Evolutionary conservation across 2,888 invertebrate species (phyloP).

Genomic region (Trypoxylon attenuatum): DNA sequence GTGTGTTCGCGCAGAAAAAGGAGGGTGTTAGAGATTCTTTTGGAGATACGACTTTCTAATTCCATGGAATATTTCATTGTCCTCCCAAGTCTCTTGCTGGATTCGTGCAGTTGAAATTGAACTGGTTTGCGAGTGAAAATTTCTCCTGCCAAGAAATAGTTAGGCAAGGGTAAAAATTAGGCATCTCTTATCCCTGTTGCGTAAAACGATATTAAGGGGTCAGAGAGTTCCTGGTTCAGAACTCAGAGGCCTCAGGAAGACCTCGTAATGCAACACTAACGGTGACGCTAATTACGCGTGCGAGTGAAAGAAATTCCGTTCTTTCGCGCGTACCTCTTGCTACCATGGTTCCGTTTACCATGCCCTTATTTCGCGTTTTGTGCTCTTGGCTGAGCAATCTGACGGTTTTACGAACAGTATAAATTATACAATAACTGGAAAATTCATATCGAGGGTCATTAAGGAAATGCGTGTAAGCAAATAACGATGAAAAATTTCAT

Average conservation of each 20-base stretch:
- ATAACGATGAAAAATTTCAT: too few relatives aligned
- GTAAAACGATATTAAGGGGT: not conserved
- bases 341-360: not conserved
- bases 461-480: too few relatives aligned
- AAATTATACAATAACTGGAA: too few relatives aligned
- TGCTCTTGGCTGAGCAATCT: too few relatives aligned
- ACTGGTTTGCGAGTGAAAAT: slow-evolving; percentile 17
- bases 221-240: not conserved
- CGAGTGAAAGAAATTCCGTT: not conserved
- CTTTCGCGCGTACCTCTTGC: not conserved
- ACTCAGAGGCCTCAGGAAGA: not conserved
- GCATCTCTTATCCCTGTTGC: not conserved
- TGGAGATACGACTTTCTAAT: slow-evolving; percentile 49
- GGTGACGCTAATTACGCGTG: not conserved
- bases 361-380: not conserved
- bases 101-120: slow-evolving; percentile 9
- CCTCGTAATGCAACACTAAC: not conserved
- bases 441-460: too few relatives aligned
- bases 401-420: too few relatives aligned
- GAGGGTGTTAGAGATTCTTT: slow-evolving; percentile 37
- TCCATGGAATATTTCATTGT: slow-evolving; percentile 39
- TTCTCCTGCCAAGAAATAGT: not conserved
- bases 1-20: slow-evolving; percentile 11
- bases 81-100: slow-evolving; percentile 15
- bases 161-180: not conserved